Base-by-base conservation (phyloP, 2,797 vertebrate species). In the Threskiornis aethiopicus region DNA sequence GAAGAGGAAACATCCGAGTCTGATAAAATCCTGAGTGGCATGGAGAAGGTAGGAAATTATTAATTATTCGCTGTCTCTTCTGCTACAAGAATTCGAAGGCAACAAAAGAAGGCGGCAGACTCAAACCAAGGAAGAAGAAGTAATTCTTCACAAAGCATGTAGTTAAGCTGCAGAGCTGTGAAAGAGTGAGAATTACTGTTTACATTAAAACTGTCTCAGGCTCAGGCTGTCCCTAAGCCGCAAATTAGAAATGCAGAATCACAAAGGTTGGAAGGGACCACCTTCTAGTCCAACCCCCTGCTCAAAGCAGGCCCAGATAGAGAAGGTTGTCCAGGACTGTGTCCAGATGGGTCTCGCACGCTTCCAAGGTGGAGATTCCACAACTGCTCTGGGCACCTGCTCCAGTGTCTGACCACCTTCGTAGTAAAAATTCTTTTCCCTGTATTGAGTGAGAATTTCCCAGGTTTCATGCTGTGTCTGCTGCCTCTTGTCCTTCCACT, bases 191-290 rank as follows among this genome's bases (percentile, higher is more conserved):
- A 66, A 64, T 46, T 66, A 49, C 21, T 82, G 31, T 69, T 94
- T 79, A 76, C 28, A 22, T 14, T 33, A 55, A 46, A 91, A 52
- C 6, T 11, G 13, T 42, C 25, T 67, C 0, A 3, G 58, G 37
- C 41, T 90, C 55, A 65, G 24, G 11, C 8, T 47, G 35, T 77
- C 69, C 37, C 18, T 47, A 65, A 44, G 9, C 19, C 87, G 22
- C 58, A 85, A 37, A 61, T 25, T 19, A 54, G 44, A 67, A 84
- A 70, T 58, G 54, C 8, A 81, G 52, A 81, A 70, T 41, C 47
- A 28, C n/a, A 25, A 1, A 54, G 2, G 6, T 35, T 73, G 47
- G 52, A 64, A 84, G 33, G 0, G 0, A 55, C 15, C 4, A 26
- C 21, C 9, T 28, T 84, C 24, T 47, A 58, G 20, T 64, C 33